Evolutionary conservation across 1,140 invertebrate species (phyloP), one percentile per base, ranked within the genome.

Genomic region (Trichonephila inaurata): DNA sequence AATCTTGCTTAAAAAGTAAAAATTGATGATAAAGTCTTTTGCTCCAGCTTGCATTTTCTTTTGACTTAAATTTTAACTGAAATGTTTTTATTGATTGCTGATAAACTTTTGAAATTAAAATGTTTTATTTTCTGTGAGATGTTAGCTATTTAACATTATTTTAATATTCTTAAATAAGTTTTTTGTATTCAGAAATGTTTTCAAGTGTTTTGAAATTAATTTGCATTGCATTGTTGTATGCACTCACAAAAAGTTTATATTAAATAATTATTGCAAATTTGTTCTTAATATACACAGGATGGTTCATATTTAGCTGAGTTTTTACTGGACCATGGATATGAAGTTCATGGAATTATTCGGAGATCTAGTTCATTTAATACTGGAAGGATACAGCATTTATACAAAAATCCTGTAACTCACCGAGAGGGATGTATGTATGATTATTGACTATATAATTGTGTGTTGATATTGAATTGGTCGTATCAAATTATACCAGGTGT

Each of bases 231-330:
- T 51, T 51, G 10, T 51, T 10, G 51, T 10, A 12, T 51, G 51
- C 0, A 51, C 10, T 51, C 6, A 51, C 10, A 10, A 51, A 51
- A 51, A 51, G 51, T 51, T 51, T 10, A 12, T 51, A 12, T 51
- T 10, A 10, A 12, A 51, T 0, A 28, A 60, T 7, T 58, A 10
- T 61, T 19, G 6, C 14, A n/a, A 24, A 89, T 72, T 66, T 58
- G 19, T n/a, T 51, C 44, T 24, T 58, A 60, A 72, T 90, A n/a
- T 90, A 18, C 51, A 18, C 95, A 99, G 99, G 99, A 99, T 98
- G 99, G 99, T 24, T 99, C 99, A 0, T 99, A 99, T 96, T 96
- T 99, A 95, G 98, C 99, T 6, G 99, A 99, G 96, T 98, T 99
- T 94, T 96, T 99, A 3, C 96, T 99, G 4, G 97, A 97, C 18